Evolutionary conservation across 2,113 vertebrate species (phyloP), one percentile per base, ranked within the genome.

Genomic region (Marcusenius ussheri): DNA sequence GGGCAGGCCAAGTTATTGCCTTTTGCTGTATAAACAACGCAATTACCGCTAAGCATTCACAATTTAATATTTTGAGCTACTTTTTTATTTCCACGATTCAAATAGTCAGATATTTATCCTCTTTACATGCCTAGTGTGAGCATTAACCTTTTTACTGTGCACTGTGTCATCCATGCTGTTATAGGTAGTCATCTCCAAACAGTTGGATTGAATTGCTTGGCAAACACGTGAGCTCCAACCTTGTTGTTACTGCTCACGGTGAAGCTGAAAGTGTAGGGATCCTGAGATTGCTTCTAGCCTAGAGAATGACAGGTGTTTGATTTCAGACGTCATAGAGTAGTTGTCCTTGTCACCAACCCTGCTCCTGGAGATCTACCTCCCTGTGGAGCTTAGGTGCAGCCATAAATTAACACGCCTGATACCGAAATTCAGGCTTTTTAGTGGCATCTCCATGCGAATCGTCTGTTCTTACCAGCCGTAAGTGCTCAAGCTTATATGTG

Each of bases 261-360:
- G 66, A 74, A 35, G 66, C 2, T 13, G 27, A 74, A 74, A 35
- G 3, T 74, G 62, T 56, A 21, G 53, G 53, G 53, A 21, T 21
- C 19, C 62, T 31, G 62, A 70, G n/a, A 31, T 70, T 70, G n/a
- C n/a, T 70, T 13, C 13, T 70, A 70, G 62, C 3, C 62, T 98
- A 0, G 98, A 98, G 49, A 97, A 97, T 94, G 98, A 99, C 88
- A 96, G 97, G 84, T 97, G 97, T 91, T 98, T 97, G 93, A 99
- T 99, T 92, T 96, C 98, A 93, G 98, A 98, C 94, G 97, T 97
- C 94, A 98, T 99, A 90, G 97, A 99, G 95, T 98, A 99, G 95
- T 19, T 53, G 15, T 53, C 51, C 51, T 62, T 24, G 24, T 62
- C 58, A 62, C 24, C 58, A 62, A n/a, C 58, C 58, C 8, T 51